Conservation (phyloP, 1,140 invertebrate species). For the Aphidius ervi region DNA sequence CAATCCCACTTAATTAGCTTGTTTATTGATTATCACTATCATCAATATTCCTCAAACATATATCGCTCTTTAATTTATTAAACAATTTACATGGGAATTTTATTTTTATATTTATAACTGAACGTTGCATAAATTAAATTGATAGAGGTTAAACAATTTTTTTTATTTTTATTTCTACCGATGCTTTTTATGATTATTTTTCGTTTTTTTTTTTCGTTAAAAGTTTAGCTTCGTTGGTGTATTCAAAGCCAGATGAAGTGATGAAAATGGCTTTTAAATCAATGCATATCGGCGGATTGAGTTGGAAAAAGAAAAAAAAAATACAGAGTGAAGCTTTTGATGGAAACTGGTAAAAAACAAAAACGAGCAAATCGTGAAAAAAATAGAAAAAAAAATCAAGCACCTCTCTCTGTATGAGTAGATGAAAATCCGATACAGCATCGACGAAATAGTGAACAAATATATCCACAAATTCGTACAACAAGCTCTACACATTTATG, state of each 20-base stretch:
- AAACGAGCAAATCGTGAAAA: not conserved
- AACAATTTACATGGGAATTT: not conserved
- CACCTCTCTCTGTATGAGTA: constrained; percentile 29
- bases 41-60: no score
- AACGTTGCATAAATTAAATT: no score
- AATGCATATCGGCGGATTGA: not conserved
- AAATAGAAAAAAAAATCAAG: not conserved
- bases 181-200: not conserved
- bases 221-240: no score
- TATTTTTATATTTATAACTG: not conserved
- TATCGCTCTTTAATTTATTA: no score
- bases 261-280: constrained; percentile 7
- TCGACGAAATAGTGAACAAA: constrained; percentile 39
- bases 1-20: constrained; percentile 53
- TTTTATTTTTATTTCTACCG: not conserved
- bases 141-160: no score
- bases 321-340: not conserved
- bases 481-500: constrained; percentile 16
- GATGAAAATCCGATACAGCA: constrained; percentile 43
- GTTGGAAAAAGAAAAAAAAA: no score
- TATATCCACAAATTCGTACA: constrained; percentile 41
- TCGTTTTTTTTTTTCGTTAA: no score
- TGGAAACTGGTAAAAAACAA: not conserved
- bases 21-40: constrained; percentile 52
- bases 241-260: no score